These are phyloP conservation scores for Archilochus colubris DNA, from an alignment of 2,113 vertebrate genomes.

Conservation along the genomic window DNA sequence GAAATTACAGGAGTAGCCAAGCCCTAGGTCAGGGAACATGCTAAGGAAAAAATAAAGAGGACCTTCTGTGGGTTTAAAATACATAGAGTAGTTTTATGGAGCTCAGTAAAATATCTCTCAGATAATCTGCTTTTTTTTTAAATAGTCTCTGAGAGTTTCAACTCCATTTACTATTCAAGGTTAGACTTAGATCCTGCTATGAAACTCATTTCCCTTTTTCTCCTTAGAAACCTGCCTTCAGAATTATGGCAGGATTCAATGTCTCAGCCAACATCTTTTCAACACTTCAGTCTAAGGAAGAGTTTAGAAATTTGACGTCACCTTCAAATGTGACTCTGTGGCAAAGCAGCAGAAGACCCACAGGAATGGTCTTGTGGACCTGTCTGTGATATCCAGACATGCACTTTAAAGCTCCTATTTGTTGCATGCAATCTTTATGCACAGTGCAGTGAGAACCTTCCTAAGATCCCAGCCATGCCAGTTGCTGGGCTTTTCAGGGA, in stretches of 20 bases:
- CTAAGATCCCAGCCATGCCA: background rate
- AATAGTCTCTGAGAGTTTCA: background rate
- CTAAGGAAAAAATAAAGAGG: background rate
- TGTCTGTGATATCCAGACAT: background rate
- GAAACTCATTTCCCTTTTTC: background rate
- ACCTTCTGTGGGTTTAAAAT: background rate
- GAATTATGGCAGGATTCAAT: background rate
- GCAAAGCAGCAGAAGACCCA: background rate
- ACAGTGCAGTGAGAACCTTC: background rate
- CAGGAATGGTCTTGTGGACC: background rate
- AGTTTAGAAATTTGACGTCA: background rate
- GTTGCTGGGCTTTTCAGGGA: background rate
- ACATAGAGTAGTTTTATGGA: background rate
- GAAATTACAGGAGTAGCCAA: background rate
- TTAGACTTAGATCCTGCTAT: background rate
- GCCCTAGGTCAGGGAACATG: background rate
- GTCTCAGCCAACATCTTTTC: background rate
- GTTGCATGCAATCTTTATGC: fast-evolving
- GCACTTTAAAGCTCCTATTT: background rate
- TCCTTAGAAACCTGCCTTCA: background rate
- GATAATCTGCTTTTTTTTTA: background rate
- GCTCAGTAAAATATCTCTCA: background rate
- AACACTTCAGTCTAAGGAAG: fast-evolving
- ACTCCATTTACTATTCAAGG: background rate
- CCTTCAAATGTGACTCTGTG: background rate